Evolutionary conservation across 2,113 vertebrate species (phyloP).

Genomic region (Phrynosoma platyrhinos): DNA sequence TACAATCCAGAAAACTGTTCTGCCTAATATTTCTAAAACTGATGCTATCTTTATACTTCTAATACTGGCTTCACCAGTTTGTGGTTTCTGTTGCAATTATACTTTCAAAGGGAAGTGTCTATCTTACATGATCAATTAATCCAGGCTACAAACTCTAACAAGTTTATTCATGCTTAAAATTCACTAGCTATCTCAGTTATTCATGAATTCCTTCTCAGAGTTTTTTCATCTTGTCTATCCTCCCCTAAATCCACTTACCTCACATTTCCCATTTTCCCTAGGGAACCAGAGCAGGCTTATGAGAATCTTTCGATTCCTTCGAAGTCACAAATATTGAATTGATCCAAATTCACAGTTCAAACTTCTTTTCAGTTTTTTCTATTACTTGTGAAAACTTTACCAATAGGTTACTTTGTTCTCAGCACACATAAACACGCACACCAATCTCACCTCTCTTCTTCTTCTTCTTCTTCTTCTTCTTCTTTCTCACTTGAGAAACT

Average conservation of each 20-base stretch:
- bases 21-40: not conserved
- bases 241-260: not conserved
- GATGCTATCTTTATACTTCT: not conserved
- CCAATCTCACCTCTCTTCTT: conserved; percentile 25
- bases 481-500: conserved; percentile 26
- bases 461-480: not conserved
- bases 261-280: not conserved
- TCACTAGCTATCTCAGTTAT: not conserved
- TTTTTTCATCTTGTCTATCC: not conserved
- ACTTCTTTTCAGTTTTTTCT: not conserved
- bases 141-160: not conserved
- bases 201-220: conserved; percentile 1
- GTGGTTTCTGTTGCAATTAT: not conserved
- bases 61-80: not conserved
- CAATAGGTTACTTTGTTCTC: conserved; percentile 30
- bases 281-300: not conserved
- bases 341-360: conserved; percentile 18
- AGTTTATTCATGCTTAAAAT: conserved; percentile 22
- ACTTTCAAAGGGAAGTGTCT: not conserved
- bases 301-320: conserved; percentile 13
- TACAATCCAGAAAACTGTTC: not conserved
- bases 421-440: not conserved
- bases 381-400: conserved; percentile 33
- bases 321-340: conserved; percentile 4
- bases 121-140: conserved; percentile 2